These are phyloP conservation scores for Acrossocheilus wenchowensis DNA, from an alignment of 2,797 vertebrate species.

Conservation along the genomic window DNA sequence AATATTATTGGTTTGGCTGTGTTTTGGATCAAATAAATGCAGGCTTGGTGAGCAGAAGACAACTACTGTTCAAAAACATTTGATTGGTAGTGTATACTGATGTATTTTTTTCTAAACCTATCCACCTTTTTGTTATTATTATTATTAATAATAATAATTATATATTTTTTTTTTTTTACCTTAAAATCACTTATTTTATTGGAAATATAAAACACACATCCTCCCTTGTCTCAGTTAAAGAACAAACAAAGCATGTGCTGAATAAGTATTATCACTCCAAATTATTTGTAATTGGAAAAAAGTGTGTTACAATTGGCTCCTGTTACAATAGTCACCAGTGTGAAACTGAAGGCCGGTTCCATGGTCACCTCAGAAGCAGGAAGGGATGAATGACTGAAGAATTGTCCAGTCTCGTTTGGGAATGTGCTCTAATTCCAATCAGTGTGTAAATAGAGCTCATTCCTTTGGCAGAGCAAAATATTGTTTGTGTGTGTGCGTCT, in stretches of 20 bases:
- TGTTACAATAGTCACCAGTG: not conserved
- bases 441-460: not conserved
- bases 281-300: not conserved
- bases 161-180: not conserved
- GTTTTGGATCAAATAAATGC: too few relatives aligned
- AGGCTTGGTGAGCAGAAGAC: too few relatives aligned
- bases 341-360: not conserved
- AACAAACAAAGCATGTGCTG: not conserved
- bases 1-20: too few relatives aligned
- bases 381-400: constrained; percentile 35
- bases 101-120: not conserved
- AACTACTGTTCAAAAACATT: too few relatives aligned
- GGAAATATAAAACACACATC: not conserved
- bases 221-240: not conserved
- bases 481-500: not conserved
- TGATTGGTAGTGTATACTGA: too few relatives aligned
- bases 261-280: not conserved
- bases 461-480: not conserved
- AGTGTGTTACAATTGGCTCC: not conserved
- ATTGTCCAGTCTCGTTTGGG: constrained; percentile 6
- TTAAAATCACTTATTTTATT: not conserved
- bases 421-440: constrained; percentile 4
- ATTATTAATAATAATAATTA: too few relatives aligned
- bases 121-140: too few relatives aligned
- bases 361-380: constrained; percentile 22